Conservation (phyloP, 35 echinoderm and acorn worm species). For the Holothuria glaberrima region DNA sequence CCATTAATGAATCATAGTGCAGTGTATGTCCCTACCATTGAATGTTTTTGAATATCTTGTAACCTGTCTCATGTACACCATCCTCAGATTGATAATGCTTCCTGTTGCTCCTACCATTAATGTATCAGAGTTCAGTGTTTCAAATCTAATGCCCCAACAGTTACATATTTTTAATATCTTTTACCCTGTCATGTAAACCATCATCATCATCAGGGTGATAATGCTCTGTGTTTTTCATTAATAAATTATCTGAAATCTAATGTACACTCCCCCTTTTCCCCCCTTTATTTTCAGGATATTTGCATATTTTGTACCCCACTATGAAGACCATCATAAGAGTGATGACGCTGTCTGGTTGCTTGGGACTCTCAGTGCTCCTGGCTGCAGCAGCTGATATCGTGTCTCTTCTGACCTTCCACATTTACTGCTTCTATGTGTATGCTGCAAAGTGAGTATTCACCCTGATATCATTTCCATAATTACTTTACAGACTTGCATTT, state of each 20-base stretch:
- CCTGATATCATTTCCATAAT: too few relatives aligned
- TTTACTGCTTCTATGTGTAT: constrained; percentile 99
- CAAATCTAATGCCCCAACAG: too few relatives aligned
- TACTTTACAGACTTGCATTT: too few relatives aligned
- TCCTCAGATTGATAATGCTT: too few relatives aligned
- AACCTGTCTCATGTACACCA: too few relatives aligned
- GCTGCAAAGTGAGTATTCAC: constrained; percentile 84
- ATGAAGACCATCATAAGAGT: constrained; percentile 71
- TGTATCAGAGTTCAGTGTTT: too few relatives aligned
- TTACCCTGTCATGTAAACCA: constrained; percentile 65
- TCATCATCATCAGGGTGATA: constrained; percentile 77
- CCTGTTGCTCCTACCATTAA: too few relatives aligned
- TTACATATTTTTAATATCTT: too few relatives aligned
- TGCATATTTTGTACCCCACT: constrained; percentile 65
- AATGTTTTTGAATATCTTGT: too few relatives aligned
- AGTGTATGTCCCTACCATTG: too few relatives aligned
- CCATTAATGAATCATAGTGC: too few relatives aligned
- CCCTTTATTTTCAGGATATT: constrained; percentile 73
- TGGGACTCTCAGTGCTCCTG: constrained; percentile 81
- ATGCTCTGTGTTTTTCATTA: not conserved
- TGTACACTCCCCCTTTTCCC: not conserved
- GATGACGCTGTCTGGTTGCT: constrained; percentile 76
- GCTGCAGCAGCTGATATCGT: constrained; percentile 71
- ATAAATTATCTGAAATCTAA: too few relatives aligned
- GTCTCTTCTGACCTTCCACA: constrained; percentile 89